phyloP scores from a whole-genome alignment of 2,113 vertebrate genomes.

The Struthidea cinerea region DNA sequence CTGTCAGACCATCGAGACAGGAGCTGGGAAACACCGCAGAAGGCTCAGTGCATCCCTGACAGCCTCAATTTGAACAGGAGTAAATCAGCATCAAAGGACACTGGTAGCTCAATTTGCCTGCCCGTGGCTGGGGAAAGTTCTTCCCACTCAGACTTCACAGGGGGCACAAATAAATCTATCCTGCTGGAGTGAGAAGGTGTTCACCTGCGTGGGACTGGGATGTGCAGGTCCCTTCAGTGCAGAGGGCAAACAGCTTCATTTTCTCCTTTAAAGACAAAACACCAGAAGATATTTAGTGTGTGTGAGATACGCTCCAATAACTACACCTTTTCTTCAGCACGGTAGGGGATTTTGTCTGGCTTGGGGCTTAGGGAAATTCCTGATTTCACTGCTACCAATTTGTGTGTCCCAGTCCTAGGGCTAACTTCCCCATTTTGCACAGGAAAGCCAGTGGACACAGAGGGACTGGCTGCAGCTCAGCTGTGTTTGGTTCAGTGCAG shows the following conservation, averaged over 20 bases:
- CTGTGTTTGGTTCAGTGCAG: neutral
- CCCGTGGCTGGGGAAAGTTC: neutral
- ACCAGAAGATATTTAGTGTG: too few species aligned
- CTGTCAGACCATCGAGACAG: rapidly evolving
- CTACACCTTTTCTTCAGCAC: neutral
- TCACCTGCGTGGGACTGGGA: neutral
- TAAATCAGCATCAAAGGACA: neutral
- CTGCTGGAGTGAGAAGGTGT: neutral
- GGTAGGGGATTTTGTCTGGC: neutral
- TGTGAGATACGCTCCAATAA: neutral
- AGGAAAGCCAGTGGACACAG: neutral
- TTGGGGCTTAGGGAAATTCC: neutral
- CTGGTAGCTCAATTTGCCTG: neutral
- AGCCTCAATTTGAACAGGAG: neutral
- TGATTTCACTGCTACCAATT: neutral
- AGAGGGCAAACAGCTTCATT: neutral
- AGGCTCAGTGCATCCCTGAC: neutral
- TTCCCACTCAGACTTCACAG: neutral
- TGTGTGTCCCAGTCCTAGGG: neutral
- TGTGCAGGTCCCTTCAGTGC: neutral
- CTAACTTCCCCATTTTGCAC: neutral
- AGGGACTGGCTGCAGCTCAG: neutral
- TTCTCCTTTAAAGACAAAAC: neutral
- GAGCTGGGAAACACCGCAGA: neutral
- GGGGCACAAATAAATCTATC: neutral